These are phyloP conservation scores for Chloroclystis v-ata DNA, from an alignment of 2,888 invertebrate genomes.

Conservation along the genomic window DNA sequence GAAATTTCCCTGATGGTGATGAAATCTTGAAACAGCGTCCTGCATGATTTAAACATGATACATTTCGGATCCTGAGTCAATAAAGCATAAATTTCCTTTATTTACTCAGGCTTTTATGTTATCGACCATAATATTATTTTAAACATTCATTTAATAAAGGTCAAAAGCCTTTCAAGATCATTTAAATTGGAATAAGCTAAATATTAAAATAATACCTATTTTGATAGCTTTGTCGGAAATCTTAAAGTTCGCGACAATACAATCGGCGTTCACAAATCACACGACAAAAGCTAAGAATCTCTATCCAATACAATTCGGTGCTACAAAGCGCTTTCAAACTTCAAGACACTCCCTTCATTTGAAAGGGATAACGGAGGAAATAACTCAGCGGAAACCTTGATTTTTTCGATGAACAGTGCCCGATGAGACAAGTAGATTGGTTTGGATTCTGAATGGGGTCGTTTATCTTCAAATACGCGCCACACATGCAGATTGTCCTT, in stretches of 20 bases:
- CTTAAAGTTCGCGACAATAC: not conserved
- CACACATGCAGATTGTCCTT: conserved; percentile 25
- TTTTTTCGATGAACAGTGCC: conserved; percentile 19
- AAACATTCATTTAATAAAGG: too few species aligned
- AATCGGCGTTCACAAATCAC: not conserved
- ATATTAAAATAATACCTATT: too few species aligned
- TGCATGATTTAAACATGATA: not conserved
- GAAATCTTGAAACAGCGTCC: not conserved
- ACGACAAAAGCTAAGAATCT: not conserved
- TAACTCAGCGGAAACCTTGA: conserved; percentile 16
- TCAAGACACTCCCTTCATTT: conserved; percentile 14
- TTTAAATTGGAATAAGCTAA: too few species aligned
- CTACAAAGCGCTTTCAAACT: conserved; percentile 5
- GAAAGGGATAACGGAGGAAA: conserved; percentile 16
- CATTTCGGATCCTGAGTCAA: too few species aligned
- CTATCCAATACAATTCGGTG: conserved; percentile 3
- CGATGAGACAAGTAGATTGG: conserved; percentile 26
- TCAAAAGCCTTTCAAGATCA: too few species aligned
- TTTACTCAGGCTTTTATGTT: too few species aligned
- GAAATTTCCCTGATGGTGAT: not conserved
- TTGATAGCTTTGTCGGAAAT: too few species aligned
- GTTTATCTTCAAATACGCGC: conserved; percentile 48
- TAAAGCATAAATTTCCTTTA: too few species aligned
- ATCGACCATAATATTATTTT: too few species aligned
- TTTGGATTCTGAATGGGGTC: conserved; percentile 43